Conservation (phyloP, 2,797 vertebrate genomes). For the Centropyge bicolor region DNA sequence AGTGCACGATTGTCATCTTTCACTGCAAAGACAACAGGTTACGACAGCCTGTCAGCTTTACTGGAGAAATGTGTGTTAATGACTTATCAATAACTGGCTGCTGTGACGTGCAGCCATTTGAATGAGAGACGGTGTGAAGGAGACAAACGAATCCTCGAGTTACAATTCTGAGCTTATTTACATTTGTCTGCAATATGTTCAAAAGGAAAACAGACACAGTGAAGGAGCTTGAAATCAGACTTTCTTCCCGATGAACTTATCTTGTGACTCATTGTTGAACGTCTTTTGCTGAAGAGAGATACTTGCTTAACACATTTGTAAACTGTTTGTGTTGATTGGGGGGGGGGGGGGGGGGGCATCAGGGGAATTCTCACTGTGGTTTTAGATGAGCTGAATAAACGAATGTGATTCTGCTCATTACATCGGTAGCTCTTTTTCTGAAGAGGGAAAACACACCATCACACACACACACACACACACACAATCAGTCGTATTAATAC, state of each 20-base stretch:
- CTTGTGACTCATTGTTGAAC: constrained; percentile 40
- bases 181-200: constrained; percentile 20
- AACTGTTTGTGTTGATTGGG: constrained; percentile 42
- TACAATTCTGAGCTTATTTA: constrained; percentile 19
- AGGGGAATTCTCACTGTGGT: constrained; percentile 27
- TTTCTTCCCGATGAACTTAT: constrained; percentile 32
- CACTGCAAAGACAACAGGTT: constrained; percentile 82
- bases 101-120: constrained; percentile 13
- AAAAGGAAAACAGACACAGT: constrained; percentile 5
- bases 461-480: constrained; percentile 29
- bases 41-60: constrained; percentile 64
- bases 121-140: constrained; percentile 21
- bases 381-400: constrained; percentile 56
- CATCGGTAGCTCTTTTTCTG: constrained; percentile 39
- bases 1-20: constrained; percentile 73
- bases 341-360: constrained; percentile 25
- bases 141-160: background rate
- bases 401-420: constrained; percentile 39
- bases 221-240: constrained; percentile 1
- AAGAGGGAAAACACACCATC: constrained; percentile 14
- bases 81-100: constrained; percentile 75
- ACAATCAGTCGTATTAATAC: constrained; percentile 34
- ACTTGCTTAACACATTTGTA: constrained; percentile 31
- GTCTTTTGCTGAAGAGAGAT: constrained; percentile 30
- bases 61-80: constrained; percentile 75